Base-by-base conservation (phyloP, 2,113 vertebrate genomes). In the Cephalopterus ornatus region DNA sequence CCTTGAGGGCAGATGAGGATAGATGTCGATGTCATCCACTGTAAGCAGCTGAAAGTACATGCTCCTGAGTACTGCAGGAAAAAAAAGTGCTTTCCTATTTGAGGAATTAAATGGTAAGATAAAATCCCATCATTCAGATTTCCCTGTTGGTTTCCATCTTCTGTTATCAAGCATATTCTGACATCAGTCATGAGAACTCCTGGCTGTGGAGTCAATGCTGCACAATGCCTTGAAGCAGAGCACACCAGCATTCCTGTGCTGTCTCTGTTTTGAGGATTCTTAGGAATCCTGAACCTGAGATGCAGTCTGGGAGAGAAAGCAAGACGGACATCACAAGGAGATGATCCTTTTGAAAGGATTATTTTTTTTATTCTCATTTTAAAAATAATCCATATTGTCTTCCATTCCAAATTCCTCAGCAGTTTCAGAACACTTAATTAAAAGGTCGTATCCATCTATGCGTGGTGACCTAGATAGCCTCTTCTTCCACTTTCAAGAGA, bases 371-470 rank as follows among this genome's bases (percentile, higher is more conserved):
- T 92, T 96, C 13, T 55, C 2, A 3, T 87, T 92, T 89, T 76
- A 41, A 74, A 52, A 84, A 84, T 81, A n/a, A 59, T 72, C 56
- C 15, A 6, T 88, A 37, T 61, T 90, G 59, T 95, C 44, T 94
- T 88, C 73, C n/a, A 71, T 77, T 94, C 53, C 33, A 39, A 56
- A 53, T 59, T 81, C 56, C 28, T 93, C 47, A 61, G 70, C 27
- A 71, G 30, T 86, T 95, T 88, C 55, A 83, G 58, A 75, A 91
- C 32, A 83, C 66, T 80, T 74, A 63, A 93, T 95, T 88, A 78
- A 89, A 77, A 92, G 30, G 41, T 75, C 72, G 24, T 80, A 65
- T 71, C 84, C 17, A 39, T 78, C 56, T 78, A 2, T 87, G 76
- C 27, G 35, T 73, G 21, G 12, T 92, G 42, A 37, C n/a, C 49